Evolutionary conservation across 2,888 invertebrate genomes (phyloP), one percentile per base, ranked within the genome.

Genomic region (Troides helena): DNA sequence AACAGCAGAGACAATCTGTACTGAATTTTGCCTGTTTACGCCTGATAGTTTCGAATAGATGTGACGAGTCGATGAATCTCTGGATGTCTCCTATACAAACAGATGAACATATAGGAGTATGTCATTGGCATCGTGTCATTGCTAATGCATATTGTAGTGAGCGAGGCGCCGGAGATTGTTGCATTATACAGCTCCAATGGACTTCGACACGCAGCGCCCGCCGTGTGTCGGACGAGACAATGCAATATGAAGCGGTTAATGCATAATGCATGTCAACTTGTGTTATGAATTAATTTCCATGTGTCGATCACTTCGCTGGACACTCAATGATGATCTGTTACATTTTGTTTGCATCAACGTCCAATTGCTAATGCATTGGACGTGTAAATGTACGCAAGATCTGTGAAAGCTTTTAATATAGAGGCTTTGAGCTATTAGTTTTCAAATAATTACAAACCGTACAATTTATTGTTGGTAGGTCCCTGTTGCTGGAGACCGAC

Each of bases 111-210:
- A 53, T 18, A 18, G 21, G 36, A 18, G 50, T 30, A 46, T 46
- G 64, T 69, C 68, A 69, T 65, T 69, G 60, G 60, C 39, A 25
- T 43, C 64, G 53, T 64, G 68, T 64, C 79, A 82, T 80, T 78
- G 80, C 73, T 73, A 75, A 81, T 83, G 78, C 79, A 78, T 74
- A 75, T 80, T 78, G 82, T 84, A 81, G 82, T 75, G 76, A 71
- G 77, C 75, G 75, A 76, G 75, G 74, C 75, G 80, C 80, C 80
- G 78, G 78, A 82, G 81, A 83, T 83, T 80, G 79, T 79, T 78
- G 78, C 78, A 81, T 81, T 80, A 82, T 82, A 78, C 80, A 78
- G 78, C 67, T 46, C 46, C 56, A 63, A 67, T 67, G 70, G 63
- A 39, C 56, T 62, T 59, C 63, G 68, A 65, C 68, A 65, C 68